phyloP scores from a whole-genome alignment of 23 tunicate species.

The Trididemnum clinides region DNA sequence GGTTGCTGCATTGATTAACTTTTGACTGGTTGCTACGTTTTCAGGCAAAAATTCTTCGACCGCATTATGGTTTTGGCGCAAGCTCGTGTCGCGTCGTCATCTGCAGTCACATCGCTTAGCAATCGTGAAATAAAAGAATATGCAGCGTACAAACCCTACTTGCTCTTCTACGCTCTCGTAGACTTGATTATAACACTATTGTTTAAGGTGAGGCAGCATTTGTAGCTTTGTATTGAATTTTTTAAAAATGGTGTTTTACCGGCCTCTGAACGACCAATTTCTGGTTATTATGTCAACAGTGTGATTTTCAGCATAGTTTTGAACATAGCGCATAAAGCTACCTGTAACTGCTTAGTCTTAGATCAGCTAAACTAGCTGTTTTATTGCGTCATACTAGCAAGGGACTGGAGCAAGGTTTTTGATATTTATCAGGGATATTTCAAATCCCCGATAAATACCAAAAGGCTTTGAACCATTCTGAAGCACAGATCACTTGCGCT shows the following conservation, averaged over 20 bases:
- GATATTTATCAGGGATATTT: no score
- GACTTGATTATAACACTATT: slow-evolving; percentile 54
- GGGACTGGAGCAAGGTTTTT: no score
- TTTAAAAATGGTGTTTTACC: background rate
- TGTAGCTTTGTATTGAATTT: background rate
- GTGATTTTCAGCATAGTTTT: no score
- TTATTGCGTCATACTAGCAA: no score
- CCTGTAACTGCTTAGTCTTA: no score
- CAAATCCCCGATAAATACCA: no score
- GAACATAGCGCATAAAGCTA: no score
- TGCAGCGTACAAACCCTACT: slow-evolving; percentile 66
- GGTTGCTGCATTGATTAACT: no score
- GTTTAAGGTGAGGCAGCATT: slow-evolving; percentile 48
- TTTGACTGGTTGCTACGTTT: no score
- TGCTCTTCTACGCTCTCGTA: slow-evolving; percentile 86
- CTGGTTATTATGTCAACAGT: background rate
- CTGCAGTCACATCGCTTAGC: slow-evolving; percentile 35
- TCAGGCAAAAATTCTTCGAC: slow-evolving; percentile 44
- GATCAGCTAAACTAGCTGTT: no score
- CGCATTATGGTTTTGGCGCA: slow-evolving; percentile 67
- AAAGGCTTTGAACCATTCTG: background rate
- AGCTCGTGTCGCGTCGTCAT: slow-evolving; percentile 43
- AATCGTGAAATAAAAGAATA: slow-evolving; percentile 54
- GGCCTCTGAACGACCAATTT: background rate
- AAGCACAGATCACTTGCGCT: no score